These are phyloP conservation scores for Masnerella sp. DNA, from an alignment of 2,888 invertebrate genomes.

Conservation along the genomic window DNA sequence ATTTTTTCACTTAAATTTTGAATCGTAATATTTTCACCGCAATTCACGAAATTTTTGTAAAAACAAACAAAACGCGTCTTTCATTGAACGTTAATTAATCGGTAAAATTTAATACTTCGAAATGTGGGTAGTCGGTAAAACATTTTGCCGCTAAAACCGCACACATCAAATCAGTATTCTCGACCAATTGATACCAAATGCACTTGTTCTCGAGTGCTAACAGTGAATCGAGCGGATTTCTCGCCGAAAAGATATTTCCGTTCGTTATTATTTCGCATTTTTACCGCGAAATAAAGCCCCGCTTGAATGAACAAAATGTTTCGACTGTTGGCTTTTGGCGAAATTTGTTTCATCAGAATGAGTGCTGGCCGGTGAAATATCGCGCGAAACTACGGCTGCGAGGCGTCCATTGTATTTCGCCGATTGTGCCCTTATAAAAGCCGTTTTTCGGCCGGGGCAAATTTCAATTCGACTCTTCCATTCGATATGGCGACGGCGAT, in stretches of 20 bases:
- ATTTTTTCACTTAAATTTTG: too few species aligned
- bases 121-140: too few species aligned
- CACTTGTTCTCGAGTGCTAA: too few species aligned
- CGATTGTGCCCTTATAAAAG: slow-evolving; percentile 44
- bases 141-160: too few species aligned
- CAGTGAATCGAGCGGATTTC: not conserved
- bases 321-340: slow-evolving; percentile 18
- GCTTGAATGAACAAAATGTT: slow-evolving; percentile 24
- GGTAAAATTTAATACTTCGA: too few species aligned
- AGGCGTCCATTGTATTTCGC: slow-evolving; percentile 29
- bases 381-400: slow-evolving; percentile 1
- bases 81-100: too few species aligned
- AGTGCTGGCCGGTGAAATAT: slow-evolving; percentile 31
- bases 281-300: slow-evolving; percentile 1
- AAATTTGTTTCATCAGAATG: slow-evolving; percentile 46
- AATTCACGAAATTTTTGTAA: too few species aligned
- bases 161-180: too few species aligned
- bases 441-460: slow-evolving; percentile 26
- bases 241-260: slow-evolving; percentile 11
- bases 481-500: slow-evolving; percentile 34
- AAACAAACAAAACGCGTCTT: too few species aligned
- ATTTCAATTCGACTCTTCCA: slow-evolving; percentile 31
- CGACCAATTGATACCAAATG: too few species aligned
- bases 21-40: too few species aligned
- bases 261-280: slow-evolving; percentile 13